These are phyloP conservation scores for Prietella phreatophila DNA, from an alignment of 2,113 vertebrate species.

Conservation along the genomic window DNA sequence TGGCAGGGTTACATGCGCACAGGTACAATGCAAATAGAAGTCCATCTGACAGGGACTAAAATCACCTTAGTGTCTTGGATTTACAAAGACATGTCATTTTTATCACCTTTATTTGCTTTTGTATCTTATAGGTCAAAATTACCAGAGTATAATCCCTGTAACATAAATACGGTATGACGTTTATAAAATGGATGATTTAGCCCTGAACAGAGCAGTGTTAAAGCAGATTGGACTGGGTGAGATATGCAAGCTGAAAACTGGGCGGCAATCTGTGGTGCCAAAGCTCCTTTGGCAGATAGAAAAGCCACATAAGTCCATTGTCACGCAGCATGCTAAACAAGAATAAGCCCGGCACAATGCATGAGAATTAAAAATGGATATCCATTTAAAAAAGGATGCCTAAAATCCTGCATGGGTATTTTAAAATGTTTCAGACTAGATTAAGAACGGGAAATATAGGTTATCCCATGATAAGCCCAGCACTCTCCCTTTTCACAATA, in stretches of 20 bases:
- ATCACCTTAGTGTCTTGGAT: background rate
- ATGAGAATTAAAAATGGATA: constrained; percentile 41
- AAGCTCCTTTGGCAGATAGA: constrained; percentile 49
- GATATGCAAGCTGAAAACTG: constrained; percentile 48
- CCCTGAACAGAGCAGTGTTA: constrained; percentile 44
- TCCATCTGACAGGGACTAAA: background rate
- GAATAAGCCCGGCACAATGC: constrained; percentile 64
- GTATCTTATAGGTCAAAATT: background rate
- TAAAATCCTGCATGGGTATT: constrained; percentile 54
- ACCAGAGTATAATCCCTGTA: background rate
- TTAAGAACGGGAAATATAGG: constrained; percentile 68
- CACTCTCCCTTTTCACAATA: constrained; percentile 29
- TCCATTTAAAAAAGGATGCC: constrained; percentile 30
- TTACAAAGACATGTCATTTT: background rate
- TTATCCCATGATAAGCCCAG: constrained; percentile 64
- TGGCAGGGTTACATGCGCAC: background rate
- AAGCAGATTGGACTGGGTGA: constrained; percentile 38
- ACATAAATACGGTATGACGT: background rate
- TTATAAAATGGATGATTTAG: constrained; percentile 24
- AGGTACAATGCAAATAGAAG: background rate
- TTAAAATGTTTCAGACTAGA: constrained; percentile 63
- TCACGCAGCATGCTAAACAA: constrained; percentile 64
- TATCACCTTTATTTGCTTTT: constrained; percentile 5
- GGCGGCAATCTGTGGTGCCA: constrained; percentile 47
- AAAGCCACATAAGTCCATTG: constrained; percentile 61